A percentile compares a stretch with the other conserved stretches of the same genome.
These are phyloP conservation scores for Ammodytes marinus DNA, from an alignment of 2,113 vertebrate genomes.

Conservation along the genomic window DNA sequence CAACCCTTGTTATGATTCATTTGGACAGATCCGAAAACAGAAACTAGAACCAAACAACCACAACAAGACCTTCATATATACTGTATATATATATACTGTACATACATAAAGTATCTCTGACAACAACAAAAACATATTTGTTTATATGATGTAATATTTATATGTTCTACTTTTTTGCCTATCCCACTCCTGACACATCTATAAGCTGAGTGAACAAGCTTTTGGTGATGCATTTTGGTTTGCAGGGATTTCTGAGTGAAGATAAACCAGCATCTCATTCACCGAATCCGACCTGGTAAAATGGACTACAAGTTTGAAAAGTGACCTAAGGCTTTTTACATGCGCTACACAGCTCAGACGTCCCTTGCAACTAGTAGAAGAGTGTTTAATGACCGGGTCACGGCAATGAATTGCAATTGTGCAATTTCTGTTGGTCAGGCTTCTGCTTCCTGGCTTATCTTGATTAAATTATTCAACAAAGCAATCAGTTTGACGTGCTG, in stretches of 20 bases:
- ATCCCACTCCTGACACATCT: too few species aligned
- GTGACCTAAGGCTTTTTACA: neutral
- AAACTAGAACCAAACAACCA: conserved; percentile 2
- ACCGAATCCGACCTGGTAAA: neutral
- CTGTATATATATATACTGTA: too few species aligned
- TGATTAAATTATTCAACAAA: conserved; percentile 9
- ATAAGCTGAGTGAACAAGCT: too few species aligned
- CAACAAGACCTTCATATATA: too few species aligned
- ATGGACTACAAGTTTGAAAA: neutral
- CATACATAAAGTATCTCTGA: too few species aligned
- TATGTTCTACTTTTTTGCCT: too few species aligned
- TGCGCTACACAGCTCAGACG: neutral
- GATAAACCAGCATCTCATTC: neutral
- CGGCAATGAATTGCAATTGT: neutral
- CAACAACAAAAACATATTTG: too few species aligned
- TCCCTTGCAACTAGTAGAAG: neutral
- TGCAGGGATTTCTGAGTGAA: neutral
- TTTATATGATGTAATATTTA: too few species aligned
- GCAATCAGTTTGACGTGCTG: neutral
- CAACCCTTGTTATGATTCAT: neutral
- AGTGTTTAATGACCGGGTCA: neutral
- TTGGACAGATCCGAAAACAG: neutral
- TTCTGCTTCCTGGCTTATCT: neutral
- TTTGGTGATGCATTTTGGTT: neutral
- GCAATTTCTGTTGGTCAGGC: neutral